Evolutionary conservation across 2,888 invertebrate species (phyloP).

Genomic region (Pollenia amentaria): DNA sequence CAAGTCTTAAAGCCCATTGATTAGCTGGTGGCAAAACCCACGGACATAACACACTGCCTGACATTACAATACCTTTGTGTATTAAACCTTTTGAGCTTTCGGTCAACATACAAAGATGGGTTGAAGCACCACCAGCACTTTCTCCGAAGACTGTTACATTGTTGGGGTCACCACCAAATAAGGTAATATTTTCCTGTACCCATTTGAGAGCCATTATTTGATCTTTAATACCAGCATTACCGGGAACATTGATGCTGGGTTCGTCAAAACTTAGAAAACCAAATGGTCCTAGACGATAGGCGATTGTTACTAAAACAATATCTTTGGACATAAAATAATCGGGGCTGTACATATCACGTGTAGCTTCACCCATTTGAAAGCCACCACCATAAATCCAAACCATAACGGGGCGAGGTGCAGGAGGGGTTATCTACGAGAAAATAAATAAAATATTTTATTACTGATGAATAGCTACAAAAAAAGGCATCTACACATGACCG

Average conservation of each 20-base stretch:
- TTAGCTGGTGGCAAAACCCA: conserved; percentile 80
- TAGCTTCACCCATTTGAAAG: conserved; percentile 85
- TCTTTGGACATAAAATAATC: conserved; percentile 85
- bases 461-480: background rate
- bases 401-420: conserved; percentile 83
- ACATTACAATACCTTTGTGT: conserved; percentile 83
- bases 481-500: too few relatives aligned
- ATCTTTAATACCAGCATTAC: conserved; percentile 86
- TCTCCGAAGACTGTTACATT: conserved; percentile 86
- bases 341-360: conserved; percentile 84
- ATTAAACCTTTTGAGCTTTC: conserved; percentile 84
- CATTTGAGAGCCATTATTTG: conserved; percentile 85
- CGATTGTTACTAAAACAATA: conserved; percentile 85
- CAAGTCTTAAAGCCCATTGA: conserved; percentile 80
- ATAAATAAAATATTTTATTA: background rate
- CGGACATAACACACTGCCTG: conserved; percentile 80
- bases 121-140: conserved; percentile 85
- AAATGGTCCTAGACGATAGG: conserved; percentile 85
- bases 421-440: conserved; percentile 78
- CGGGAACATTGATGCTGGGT: conserved; percentile 84
- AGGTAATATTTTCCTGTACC: conserved; percentile 85
- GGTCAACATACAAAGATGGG: conserved; percentile 85
- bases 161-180: conserved; percentile 85
- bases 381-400: conserved; percentile 86
- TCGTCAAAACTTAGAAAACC: conserved; percentile 85